Conservation (phyloP, 2,113 vertebrate species). For the Neomonachus schauinslandi region DNA sequence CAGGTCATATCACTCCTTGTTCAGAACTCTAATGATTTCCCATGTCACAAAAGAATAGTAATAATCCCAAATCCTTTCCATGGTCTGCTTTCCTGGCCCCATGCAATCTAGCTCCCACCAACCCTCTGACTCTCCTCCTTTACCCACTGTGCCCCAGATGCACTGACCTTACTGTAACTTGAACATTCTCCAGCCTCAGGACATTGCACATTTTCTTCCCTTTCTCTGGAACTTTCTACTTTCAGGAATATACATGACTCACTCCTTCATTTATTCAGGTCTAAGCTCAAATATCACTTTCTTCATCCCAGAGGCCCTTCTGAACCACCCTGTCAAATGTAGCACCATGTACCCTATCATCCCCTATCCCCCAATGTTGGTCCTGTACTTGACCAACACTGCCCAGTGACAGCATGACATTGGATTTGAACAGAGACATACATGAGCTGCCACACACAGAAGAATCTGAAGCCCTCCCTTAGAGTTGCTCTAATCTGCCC, state of each 20-base stretch:
- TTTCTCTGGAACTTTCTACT: background rate
- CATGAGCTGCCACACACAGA: background rate
- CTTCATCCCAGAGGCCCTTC: background rate
- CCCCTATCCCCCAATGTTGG: too few relatives aligned
- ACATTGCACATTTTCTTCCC: background rate
- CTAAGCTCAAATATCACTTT: background rate
- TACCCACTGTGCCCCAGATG: background rate
- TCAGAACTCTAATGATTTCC: background rate
- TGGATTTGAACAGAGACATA: background rate
- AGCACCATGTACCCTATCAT: background rate
- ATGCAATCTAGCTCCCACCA: background rate
- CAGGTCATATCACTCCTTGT: background rate
- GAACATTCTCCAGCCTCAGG: background rate
- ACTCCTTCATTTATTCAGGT: background rate
- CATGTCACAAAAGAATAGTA: background rate
- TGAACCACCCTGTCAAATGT: background rate
- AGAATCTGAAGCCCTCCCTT: background rate
- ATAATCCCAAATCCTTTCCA: background rate
- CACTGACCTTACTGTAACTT: background rate
- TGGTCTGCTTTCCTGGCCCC: background rate
- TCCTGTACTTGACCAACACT: background rate
- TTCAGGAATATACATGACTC: background rate
- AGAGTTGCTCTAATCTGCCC: background rate
- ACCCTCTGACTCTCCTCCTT: background rate
- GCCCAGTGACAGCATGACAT: background rate